Percentiles rank a stretch among this genome's conserved stretches.
Evolutionary conservation across 2,797 vertebrate species (phyloP).

Genomic region (Diceros bicornis): DNA sequence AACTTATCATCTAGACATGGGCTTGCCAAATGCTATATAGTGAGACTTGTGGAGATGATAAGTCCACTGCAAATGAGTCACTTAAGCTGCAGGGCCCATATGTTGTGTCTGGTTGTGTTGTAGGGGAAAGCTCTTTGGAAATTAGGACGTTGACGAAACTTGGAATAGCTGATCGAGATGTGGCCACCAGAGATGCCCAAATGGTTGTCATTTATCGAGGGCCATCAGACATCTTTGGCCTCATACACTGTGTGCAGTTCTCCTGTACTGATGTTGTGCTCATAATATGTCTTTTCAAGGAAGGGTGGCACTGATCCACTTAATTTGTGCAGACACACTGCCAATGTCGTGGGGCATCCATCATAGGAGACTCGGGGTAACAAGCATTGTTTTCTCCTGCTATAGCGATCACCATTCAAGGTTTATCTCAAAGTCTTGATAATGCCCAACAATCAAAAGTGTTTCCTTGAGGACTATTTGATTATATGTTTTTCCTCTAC

Average conservation of each 20-base stretch:
- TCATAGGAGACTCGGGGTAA: neutral
- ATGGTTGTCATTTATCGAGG: neutral
- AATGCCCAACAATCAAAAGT: neutral
- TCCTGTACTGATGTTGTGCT: neutral
- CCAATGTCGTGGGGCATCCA: neutral
- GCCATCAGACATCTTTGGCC: neutral
- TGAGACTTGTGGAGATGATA: slow-evolving; percentile 35
- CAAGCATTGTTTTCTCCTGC: neutral
- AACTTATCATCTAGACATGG: neutral
- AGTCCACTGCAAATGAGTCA: slow-evolving; percentile 43
- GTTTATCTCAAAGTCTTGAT: neutral
- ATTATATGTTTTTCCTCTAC: neutral
- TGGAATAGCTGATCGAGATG: neutral
- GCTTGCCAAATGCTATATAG: slow-evolving; percentile 4
- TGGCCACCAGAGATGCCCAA: neutral
- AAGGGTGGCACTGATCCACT: neutral
- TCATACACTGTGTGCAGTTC: neutral
- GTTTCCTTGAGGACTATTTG: neutral
- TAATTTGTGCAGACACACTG: neutral
- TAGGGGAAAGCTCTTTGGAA: neutral
- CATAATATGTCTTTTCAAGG: neutral
- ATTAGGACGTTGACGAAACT: slow-evolving; percentile 41
- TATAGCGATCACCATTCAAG: neutral
- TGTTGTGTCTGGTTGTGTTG: neutral
- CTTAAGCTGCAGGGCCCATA: neutral